Percentiles rank a stretch among this genome's conserved stretches.
phyloP scores from a whole-genome alignment of 2,888 invertebrate species.

The Diogma glabrata region DNA sequence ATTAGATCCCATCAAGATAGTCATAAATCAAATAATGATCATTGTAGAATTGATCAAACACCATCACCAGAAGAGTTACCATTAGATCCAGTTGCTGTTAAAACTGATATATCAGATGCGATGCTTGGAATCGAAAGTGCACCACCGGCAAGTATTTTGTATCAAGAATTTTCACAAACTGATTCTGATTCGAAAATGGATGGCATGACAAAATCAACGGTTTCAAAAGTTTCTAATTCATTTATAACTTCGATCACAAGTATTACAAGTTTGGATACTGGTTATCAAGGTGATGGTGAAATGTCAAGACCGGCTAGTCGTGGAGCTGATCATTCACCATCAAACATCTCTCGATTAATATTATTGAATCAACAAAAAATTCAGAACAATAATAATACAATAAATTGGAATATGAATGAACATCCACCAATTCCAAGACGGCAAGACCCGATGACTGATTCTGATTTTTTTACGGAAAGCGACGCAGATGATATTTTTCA shows the following conservation, averaged over 20 bases:
- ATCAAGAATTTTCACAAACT: constrained; percentile 42
- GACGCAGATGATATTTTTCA: constrained; percentile 67
- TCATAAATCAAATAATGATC: constrained; percentile 29
- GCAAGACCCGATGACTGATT: constrained; percentile 81
- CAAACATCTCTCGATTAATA: constrained; percentile 40
- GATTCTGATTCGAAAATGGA: constrained; percentile 47
- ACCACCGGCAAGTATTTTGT: constrained; percentile 19
- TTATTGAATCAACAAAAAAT: constrained; percentile 30
- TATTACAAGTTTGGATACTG: constrained; percentile 83
- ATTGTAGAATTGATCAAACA: constrained; percentile 57
- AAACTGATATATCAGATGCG: constrained; percentile 45
- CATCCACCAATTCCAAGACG: constrained; percentile 46
- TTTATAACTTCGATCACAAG: constrained; percentile 83
- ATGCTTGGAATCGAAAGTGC: constrained; percentile 22
- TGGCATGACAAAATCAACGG: constrained; percentile 45
- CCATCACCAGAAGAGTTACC: constrained; percentile 79
- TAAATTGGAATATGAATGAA: not conserved
- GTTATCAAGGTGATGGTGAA: constrained; percentile 87
- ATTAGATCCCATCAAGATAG: constrained; percentile 43
- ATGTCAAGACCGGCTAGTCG: constrained; percentile 79
- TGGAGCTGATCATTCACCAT: constrained; percentile 60
- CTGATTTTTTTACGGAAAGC: constrained; percentile 82
- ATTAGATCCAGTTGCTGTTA: constrained; percentile 58
- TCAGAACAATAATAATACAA: constrained; percentile 35
- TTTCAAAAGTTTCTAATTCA: constrained; percentile 57